A percentile compares a stretch with the other conserved stretches of the same genome.
phyloP scores from a whole-genome alignment of 2,797 vertebrate genomes.

The Tadarida brasiliensis region DNA sequence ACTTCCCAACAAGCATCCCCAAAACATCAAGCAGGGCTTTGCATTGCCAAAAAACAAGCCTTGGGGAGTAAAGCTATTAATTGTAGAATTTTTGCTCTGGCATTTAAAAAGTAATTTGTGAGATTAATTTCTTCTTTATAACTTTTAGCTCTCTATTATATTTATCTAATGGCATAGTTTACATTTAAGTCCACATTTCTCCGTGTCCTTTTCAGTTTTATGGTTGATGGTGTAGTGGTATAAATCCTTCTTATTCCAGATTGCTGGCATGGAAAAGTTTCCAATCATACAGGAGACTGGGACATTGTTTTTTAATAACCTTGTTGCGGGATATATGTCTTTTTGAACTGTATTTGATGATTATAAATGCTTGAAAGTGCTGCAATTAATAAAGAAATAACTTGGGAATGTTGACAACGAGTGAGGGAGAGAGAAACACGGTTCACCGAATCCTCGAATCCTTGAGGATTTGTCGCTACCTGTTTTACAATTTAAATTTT shows the following conservation, averaged over 20 bases:
- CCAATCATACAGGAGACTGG: neutral
- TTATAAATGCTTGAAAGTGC: neutral
- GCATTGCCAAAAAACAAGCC: neutral
- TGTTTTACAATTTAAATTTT: neutral
- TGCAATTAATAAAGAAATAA: neutral
- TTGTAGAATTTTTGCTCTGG: neutral
- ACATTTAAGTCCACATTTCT: neutral
- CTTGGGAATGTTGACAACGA: neutral
- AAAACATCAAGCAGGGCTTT: neutral
- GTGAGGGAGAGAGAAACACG: neutral
- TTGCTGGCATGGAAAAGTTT: neutral
- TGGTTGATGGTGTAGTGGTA: neutral
- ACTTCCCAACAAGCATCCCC: neutral
- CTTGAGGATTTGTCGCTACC: conserved; percentile 24
- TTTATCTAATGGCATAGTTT: conserved; percentile 7
- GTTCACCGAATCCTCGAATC: neutral
- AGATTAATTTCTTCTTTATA: conserved; percentile 16
- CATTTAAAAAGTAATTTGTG: conserved; percentile 17
- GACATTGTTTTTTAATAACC: neutral
- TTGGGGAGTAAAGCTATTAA: neutral
- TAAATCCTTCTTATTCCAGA: neutral
- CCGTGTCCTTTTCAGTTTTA: neutral
- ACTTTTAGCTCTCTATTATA: neutral
- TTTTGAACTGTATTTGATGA: conserved; percentile 34
- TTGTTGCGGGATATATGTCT: neutral